Percentiles rank a stretch among this genome's conserved stretches.
These are phyloP conservation scores for Spermophilus dauricus DNA, from an alignment of 2,113 vertebrate species.

Conservation along the genomic window DNA sequence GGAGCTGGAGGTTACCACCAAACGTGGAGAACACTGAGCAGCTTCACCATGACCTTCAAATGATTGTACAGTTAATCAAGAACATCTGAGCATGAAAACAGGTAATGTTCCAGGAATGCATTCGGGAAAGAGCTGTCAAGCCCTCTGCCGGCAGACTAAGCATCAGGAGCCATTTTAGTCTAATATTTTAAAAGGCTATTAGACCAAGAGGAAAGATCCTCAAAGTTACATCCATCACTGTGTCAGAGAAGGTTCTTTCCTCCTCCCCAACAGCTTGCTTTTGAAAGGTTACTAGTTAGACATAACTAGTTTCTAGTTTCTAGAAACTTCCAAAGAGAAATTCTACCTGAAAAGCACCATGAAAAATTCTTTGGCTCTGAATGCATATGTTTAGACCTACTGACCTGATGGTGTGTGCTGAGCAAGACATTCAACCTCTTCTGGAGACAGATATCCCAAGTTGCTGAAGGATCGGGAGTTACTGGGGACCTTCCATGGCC, in stretches of 20 bases:
- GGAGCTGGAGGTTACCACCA: neutral
- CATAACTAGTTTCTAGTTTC: neutral
- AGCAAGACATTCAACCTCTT: neutral
- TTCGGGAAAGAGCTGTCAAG: accelerated
- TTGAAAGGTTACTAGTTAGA: neutral
- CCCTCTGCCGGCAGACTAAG: accelerated
- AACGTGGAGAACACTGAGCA: neutral
- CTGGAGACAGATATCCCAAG: neutral
- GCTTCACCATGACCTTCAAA: neutral
- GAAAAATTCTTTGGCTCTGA: neutral
- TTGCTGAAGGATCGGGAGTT: accelerated
- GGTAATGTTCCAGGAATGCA: accelerated
- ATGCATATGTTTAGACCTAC: neutral
- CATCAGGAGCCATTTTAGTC: accelerated
- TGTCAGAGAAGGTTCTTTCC: neutral
- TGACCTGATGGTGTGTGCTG: neutral
- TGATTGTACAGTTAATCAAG: neutral
- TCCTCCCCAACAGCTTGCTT: neutral
- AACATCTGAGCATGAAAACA: accelerated
- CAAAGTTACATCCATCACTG: no score
- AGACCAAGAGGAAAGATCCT: neutral
- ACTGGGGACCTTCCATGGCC: neutral
- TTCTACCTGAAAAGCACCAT: neutral
- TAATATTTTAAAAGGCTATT: neutral
- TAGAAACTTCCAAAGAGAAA: slow-evolving; percentile 14